Evolutionary conservation across 2,797 vertebrate genomes (phyloP).

Genomic region (Hyperoplus lanceolatus): DNA sequence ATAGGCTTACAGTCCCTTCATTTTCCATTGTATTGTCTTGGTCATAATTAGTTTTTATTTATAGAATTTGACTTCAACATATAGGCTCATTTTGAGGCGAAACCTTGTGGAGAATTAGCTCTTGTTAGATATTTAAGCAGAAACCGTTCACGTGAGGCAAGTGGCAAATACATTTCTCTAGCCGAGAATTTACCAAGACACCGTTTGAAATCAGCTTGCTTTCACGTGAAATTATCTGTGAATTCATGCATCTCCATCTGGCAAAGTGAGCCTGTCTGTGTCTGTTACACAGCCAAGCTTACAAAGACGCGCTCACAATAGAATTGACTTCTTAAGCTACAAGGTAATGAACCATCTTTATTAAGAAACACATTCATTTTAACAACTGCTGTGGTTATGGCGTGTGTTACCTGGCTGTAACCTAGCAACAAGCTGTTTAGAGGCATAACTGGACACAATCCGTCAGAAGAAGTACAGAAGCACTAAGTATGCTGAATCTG

Average conservation of each 20-base stretch:
- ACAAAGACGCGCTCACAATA: constrained; percentile 33
- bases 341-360: constrained; percentile 62
- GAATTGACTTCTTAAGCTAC: constrained; percentile 38
- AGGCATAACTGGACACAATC: constrained; percentile 65
- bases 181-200: constrained; percentile 34
- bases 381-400: constrained; percentile 33
- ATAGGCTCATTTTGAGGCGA: constrained; percentile 24
- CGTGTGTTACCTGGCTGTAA: constrained; percentile 67
- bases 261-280: constrained; percentile 51
- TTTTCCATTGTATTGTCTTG: constrained; percentile 47
- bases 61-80: constrained; percentile 34
- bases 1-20: constrained; percentile 20
- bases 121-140: constrained; percentile 33
- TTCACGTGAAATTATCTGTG: constrained; percentile 62
- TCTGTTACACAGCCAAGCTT: constrained; percentile 54
- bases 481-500: constrained; percentile 42
- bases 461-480: constrained; percentile 39
- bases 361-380: constrained; percentile 64
- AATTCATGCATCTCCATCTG: constrained; percentile 75
- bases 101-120: constrained; percentile 29
- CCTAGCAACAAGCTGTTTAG: constrained; percentile 74
- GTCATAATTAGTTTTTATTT: constrained; percentile 52
- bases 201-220: constrained; percentile 57
- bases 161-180: constrained; percentile 23
- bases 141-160: constrained; percentile 22